phyloP scores from a whole-genome alignment of 2,113 vertebrate genomes.

The Sander vitreus region DNA sequence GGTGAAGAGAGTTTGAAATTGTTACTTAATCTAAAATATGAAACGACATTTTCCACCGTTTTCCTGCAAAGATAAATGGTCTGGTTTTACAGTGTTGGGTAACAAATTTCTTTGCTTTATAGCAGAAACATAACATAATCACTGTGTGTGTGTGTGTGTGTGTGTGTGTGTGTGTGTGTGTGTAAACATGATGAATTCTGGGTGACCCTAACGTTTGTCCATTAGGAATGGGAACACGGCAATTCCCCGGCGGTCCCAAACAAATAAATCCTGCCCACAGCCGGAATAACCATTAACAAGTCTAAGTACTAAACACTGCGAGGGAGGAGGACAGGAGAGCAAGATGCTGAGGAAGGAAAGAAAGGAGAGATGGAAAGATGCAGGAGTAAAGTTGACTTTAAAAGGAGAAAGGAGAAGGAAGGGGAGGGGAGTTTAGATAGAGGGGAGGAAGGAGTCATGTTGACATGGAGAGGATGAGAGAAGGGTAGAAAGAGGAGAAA shows the following conservation, averaged over 20 bases:
- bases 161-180: not conserved
- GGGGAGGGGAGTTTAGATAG: not conserved
- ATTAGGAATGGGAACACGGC: constrained; percentile 53
- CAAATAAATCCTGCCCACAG: constrained; percentile 70
- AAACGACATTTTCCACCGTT: not conserved
- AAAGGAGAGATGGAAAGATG: not conserved
- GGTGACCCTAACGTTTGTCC: constrained; percentile 56
- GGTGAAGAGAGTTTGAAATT: not conserved
- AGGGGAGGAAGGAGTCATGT: too few species aligned
- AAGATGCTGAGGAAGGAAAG: not conserved
- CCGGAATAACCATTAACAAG: constrained; percentile 73
- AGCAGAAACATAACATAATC: constrained; percentile 52
- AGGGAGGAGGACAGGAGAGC: not conserved
- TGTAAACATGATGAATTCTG: constrained; percentile 72
- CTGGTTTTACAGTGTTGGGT: not conserved
- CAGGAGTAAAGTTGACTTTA: not conserved
- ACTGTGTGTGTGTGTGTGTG: not conserved
- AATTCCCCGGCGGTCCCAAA: constrained; percentile 56
- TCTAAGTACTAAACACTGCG: constrained; percentile 49
- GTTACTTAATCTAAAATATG: not conserved
- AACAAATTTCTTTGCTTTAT: constrained; percentile 1
- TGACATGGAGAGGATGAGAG: not conserved
- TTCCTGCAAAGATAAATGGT: not conserved
- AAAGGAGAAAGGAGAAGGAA: not conserved
- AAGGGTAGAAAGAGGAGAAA: too few species aligned